Percentiles rank a stretch among this genome's conserved stretches.
phyloP scores from a whole-genome alignment of 2,797 vertebrate genomes.

The Scolopax rusticola region DNA sequence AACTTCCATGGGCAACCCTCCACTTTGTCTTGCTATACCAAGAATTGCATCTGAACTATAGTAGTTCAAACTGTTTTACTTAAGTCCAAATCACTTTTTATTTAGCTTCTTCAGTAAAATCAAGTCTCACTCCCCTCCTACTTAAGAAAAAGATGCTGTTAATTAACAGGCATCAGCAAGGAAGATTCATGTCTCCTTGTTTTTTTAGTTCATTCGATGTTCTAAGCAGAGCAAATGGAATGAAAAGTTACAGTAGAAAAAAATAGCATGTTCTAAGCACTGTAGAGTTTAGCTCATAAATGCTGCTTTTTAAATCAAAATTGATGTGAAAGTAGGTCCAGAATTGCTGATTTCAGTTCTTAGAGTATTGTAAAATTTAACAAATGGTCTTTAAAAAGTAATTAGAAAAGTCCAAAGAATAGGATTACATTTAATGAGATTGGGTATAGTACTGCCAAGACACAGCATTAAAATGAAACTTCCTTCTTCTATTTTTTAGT shows the following conservation, averaged over 20 bases:
- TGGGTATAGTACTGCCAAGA: neutral
- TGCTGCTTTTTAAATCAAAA: neutral
- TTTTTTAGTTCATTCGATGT: neutral
- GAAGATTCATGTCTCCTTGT: neutral
- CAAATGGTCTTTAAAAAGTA: slow-evolving; percentile 8
- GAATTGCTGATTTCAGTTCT: neutral
- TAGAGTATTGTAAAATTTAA: neutral
- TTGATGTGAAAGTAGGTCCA: neutral
- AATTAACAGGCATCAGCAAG: neutral
- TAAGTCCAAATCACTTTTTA: neutral
- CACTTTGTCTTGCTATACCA: neutral
- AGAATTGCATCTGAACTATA: neutral
- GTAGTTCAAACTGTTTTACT: neutral
- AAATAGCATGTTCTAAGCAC: neutral
- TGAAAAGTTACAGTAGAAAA: neutral
- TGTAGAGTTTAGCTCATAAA: neutral
- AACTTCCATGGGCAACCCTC: neutral
- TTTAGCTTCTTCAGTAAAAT: neutral
- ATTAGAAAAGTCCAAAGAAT: slow-evolving; percentile 29
- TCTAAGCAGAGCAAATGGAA: neutral
- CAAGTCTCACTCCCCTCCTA: neutral
- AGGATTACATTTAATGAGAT: slow-evolving; percentile 29
- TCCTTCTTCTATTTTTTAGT: neutral
- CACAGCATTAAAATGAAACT: neutral
- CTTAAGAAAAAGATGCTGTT: neutral